These are phyloP conservation scores for Pachyseris speciosa DNA, from an alignment of 64 coral and sea anemone species.

Conservation along the genomic window DNA sequence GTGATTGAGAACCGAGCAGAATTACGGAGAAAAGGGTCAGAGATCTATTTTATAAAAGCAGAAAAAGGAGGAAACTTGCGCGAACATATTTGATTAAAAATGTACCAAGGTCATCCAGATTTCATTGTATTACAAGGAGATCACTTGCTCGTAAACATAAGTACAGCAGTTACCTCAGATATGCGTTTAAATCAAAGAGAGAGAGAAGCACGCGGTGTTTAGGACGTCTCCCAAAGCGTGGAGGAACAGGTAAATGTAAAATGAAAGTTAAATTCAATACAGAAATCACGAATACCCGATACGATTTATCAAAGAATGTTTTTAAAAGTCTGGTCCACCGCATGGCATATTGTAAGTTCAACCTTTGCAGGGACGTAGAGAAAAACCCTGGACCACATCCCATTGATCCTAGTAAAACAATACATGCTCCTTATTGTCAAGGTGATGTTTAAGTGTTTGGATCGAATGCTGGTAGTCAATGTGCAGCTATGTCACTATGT, in stretches of 20 bases:
- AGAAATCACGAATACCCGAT: neutral
- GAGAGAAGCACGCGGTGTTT: neutral
- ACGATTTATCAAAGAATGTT: constrained; percentile 7
- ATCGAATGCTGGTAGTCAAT: constrained; percentile 46
- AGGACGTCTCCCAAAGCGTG: neutral
- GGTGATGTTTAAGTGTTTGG: constrained; percentile 52
- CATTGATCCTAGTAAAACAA: constrained; percentile 17
- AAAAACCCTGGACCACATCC: constrained; percentile 43
- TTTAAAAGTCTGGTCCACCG: constrained; percentile 55
- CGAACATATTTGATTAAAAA: constrained; percentile 57
- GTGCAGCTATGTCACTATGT: constrained; percentile 40
- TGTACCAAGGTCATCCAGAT: constrained; percentile 58
- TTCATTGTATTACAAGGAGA: too few species aligned
- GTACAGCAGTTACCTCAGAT: neutral
- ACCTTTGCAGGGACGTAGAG: constrained; percentile 27
- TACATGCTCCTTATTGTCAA: constrained; percentile 49
- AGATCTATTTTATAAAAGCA: too few species aligned
- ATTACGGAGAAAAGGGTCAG: constrained; percentile 40
- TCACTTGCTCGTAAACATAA: too few species aligned
- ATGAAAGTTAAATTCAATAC: too few species aligned
- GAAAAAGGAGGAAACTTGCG: too few species aligned
- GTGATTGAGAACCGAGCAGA: constrained; percentile 63
- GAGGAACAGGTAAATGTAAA: too few species aligned
- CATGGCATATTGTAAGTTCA: constrained; percentile 71
- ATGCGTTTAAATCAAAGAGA: constrained; percentile 27